Evolutionary conservation across 2,888 invertebrate species (phyloP), one percentile per base, ranked within the genome.

Genomic region (Diaperis boleti): DNA sequence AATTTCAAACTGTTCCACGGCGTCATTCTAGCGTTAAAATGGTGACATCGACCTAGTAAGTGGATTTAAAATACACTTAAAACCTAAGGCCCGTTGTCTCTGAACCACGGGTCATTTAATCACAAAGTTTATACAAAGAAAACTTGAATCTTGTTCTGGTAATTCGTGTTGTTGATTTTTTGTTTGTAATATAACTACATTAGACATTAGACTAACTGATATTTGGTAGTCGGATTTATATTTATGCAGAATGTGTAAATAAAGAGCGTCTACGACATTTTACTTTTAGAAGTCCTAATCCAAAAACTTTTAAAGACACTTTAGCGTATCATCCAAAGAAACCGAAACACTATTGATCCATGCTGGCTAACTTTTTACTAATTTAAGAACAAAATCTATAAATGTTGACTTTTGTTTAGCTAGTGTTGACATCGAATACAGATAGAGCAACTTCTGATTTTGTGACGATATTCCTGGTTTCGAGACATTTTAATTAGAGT

Each of bases 11-110:
- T 39, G 41, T 31, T 54, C 26, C 15, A n/a, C 18, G 39, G 18
- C 5, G 15, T 20, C 31, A 52, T 52, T 52, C 15, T 54, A 41
- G 18, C 41, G 42, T 42, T 41, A 54, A 41, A 41, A 54, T 33
- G 17, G 31, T 17, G 41, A 31, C 26, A 17, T 31, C 42, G 17
- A 29, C 17, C 29, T 10, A 11, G 18, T 41, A 54, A 42, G 54
- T 41, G 42, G 41, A 17, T 31, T 49, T 54, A 54, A 54, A 54
- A 54, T 42, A 54, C 54, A 6, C 41, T 54, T 39, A 22, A 52
- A 52, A 52, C 29, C 13, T 15, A 17, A 31, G 14, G 11, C 13
- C 42, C 17, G 22, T 20, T 3, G 49, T 39, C 54, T 54, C 42
- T 54, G 42, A 31, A 31, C 29, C 4, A 22, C 8, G 41, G 42